Percentiles rank a stretch among this genome's conserved stretches.
These are phyloP conservation scores for Therioaphis trifolii DNA, from an alignment of 2,888 invertebrate species.

Conservation along the genomic window DNA sequence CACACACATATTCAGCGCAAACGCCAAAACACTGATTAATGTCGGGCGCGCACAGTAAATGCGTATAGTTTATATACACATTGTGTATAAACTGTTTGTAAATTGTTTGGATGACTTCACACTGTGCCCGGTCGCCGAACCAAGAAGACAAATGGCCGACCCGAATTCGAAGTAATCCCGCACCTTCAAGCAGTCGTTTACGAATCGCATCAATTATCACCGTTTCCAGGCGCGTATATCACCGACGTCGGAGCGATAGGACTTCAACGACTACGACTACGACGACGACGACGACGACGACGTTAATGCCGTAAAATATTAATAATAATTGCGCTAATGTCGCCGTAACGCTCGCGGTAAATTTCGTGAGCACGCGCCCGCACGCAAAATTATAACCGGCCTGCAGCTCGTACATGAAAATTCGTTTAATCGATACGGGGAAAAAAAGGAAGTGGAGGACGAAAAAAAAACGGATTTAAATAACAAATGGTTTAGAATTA, in stretches of 20 bases:
- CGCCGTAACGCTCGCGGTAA: too few relatives aligned
- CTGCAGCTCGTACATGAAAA: too few relatives aligned
- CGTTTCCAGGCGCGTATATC: not conserved
- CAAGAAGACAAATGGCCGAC: constrained; percentile 44
- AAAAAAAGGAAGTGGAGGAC: too few relatives aligned
- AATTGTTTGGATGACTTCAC: constrained; percentile 33
- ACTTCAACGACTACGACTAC: not conserved
- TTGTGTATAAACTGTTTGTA: not conserved
- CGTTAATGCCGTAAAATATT: not conserved
- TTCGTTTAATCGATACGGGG: too few relatives aligned
- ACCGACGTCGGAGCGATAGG: not conserved
- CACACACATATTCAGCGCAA: too few relatives aligned
- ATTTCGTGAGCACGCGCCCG: too few relatives aligned
- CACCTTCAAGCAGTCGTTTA: constrained; percentile 14
- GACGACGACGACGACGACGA: not conserved
- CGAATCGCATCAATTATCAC: constrained; percentile 37
- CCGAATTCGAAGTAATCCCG: constrained; percentile 24
- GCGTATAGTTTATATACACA: constrained; percentile 1
- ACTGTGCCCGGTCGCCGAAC: not conserved
- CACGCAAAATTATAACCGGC: too few relatives aligned
- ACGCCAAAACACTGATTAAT: constrained; percentile 46
- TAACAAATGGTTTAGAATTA: not conserved
- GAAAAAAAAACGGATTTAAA: not conserved
- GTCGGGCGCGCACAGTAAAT: not conserved
- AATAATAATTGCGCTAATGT: too few relatives aligned